Base-by-base conservation (phyloP, 2,888 invertebrate genomes). In the Odontothrips loti region DNA sequence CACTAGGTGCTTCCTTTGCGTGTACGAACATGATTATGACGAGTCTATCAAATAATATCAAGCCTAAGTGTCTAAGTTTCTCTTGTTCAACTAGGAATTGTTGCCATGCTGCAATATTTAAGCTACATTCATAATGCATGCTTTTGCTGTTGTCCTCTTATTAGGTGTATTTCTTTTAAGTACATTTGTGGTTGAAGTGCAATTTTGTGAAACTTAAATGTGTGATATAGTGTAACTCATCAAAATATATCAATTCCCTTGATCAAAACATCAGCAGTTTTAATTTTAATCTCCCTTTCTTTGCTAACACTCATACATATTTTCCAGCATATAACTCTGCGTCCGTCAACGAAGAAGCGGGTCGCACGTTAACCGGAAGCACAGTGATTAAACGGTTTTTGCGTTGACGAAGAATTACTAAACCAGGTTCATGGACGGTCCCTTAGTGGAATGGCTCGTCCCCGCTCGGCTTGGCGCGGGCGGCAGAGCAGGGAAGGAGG, bases 201-300 rank as follows among this genome's bases (percentile, higher is more conserved):
- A 20, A 51, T 51, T 51, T 51, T 51, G n/a, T 68, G 68, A 68
- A 68, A n/a, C 23, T 68, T 58, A 10, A 58, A 58, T 68, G 68
- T 68, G 68, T 68, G 68, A 68, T 68, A 68, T 68, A 68, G 68
- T 68, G 68, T 68, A 68, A 68, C 68, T n/a, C n/a, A 11, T 68
- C 68, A 23, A 68, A 68, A 68, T 68, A 68, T 68, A 68, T 68
- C 68, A 23, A 23, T 68, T 68, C 34, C n/a, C n/a, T n/a, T n/a
- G n/a, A n/a, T n/a, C n/a, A n/a, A n/a, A n/a, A n/a, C n/a, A n/a
- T n/a, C n/a, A n/a, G n/a, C n/a, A n/a, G n/a, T n/a, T n/a, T n/a
- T n/a, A n/a, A n/a, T n/a, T n/a, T n/a, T n/a, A n/a, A n/a, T n/a
- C n/a, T n/a, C n/a, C n/a, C n/a, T n/a, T n/a, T n/a, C n/a, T n/a